phyloP scores from a whole-genome alignment of 2,797 vertebrate genomes.

The Phrynocephalus forsythii region DNA sequence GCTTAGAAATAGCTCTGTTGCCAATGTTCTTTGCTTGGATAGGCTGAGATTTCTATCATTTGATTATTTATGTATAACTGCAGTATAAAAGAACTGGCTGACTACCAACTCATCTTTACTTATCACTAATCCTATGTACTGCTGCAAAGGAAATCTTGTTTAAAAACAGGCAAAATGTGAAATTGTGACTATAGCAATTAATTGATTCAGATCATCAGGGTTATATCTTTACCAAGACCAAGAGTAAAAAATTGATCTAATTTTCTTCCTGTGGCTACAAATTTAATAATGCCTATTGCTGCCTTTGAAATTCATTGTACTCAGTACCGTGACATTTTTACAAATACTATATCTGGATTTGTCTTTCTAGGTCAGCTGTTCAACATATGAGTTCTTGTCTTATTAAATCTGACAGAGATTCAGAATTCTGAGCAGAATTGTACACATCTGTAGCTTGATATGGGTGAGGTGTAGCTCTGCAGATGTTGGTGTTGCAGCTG shows the following conservation, averaged over 20 bases:
- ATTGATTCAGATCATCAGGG: not conserved
- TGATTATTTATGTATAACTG: too few species aligned
- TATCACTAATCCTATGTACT: not conserved
- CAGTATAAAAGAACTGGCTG: not conserved
- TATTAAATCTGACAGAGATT: not conserved
- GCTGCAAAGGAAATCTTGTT: not conserved
- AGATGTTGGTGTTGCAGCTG: too few species aligned
- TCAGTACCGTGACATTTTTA: not conserved
- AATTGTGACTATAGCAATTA: not conserved
- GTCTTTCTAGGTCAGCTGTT: not conserved
- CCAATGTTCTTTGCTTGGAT: not conserved
- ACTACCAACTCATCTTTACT: not conserved
- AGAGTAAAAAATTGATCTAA: not conserved
- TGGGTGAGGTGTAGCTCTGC: too few species aligned
- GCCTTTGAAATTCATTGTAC: not conserved
- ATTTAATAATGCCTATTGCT: too few species aligned
- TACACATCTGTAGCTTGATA: not conserved
- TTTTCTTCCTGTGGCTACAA: too few species aligned
- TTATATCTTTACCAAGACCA: not conserved
- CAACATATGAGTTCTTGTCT: not conserved
- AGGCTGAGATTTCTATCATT: not conserved
- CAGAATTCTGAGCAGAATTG: not conserved
- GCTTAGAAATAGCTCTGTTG: not conserved
- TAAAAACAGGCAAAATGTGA: not conserved
- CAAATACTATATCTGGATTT: not conserved